These are phyloP conservation scores for Eubucco bourcierii DNA, from an alignment of 2,113 vertebrate species.

Conservation along the genomic window DNA sequence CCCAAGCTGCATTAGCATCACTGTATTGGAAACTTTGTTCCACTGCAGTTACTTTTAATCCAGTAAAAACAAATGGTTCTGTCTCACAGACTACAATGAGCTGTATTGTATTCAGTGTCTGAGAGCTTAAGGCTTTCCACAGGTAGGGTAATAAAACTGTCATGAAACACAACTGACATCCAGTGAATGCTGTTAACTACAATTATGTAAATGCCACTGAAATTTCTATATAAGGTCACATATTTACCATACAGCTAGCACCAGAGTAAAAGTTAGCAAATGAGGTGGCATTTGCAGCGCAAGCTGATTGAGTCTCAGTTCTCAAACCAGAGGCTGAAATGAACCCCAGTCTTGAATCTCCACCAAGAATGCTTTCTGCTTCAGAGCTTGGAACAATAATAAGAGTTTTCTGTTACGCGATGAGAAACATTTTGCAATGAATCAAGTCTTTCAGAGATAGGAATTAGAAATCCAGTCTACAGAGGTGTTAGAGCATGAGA, in stretches of 20 bases:
- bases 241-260: background rate
- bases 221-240: background rate
- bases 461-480: background rate
- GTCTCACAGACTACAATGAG: background rate
- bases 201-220: constrained; percentile 16
- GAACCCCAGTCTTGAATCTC: background rate
- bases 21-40: background rate
- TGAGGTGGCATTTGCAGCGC: background rate
- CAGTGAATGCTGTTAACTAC: background rate
- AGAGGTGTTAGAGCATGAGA: background rate
- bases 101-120: background rate
- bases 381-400: background rate
- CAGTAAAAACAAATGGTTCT: background rate
- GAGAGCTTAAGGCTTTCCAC: constrained; percentile 1
- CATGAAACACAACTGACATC: background rate
- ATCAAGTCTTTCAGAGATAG: background rate
- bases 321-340: background rate
- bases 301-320: background rate
- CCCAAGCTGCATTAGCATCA: background rate
- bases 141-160: constrained; percentile 31
- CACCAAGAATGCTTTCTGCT: background rate
- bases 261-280: background rate
- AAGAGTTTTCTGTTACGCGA: background rate
- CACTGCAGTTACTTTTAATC: background rate
- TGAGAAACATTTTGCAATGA: background rate